Conservation (phyloP, 2,113 vertebrate genomes). For the Cnemophilus loriae region DNA sequence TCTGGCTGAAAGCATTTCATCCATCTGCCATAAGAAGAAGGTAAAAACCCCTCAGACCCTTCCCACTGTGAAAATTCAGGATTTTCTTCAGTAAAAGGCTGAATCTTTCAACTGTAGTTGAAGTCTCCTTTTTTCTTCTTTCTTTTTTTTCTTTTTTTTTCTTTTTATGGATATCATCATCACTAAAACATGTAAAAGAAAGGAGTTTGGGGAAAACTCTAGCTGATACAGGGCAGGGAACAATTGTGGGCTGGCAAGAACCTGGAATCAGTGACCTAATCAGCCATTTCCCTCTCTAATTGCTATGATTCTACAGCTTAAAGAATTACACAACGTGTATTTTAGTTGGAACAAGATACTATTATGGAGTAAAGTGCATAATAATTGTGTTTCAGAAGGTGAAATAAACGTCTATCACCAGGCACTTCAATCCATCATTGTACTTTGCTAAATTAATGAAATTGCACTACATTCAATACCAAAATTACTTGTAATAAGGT, state of each 20-base stretch:
- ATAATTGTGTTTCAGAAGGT: conserved; percentile 58
- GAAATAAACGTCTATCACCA: conserved; percentile 27
- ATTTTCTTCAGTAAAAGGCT: background rate
- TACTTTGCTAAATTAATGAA: conserved; percentile 49
- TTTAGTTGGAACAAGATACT: conserved; percentile 55
- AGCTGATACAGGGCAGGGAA: background rate
- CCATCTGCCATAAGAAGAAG: background rate
- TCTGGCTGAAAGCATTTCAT: background rate
- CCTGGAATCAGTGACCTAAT: conserved; percentile 33
- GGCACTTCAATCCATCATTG: conserved; percentile 55
- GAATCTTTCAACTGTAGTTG: background rate
- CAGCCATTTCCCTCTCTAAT: conserved; percentile 40
- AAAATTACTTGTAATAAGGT: conserved; percentile 52
- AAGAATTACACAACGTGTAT: conserved; percentile 14
- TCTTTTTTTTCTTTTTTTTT: background rate
- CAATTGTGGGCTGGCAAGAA: background rate
- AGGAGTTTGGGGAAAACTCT: background rate
- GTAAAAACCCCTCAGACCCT: background rate
- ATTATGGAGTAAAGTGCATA: conserved; percentile 59
- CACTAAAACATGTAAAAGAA: background rate
- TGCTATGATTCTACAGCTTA: conserved; percentile 31
- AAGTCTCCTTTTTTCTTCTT: background rate
- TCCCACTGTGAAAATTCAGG: background rate
- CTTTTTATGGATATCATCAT: background rate
- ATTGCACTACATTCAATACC: conserved; percentile 41